These are phyloP conservation scores for Falco rusticolus DNA, from an alignment of 2,797 vertebrate species.

Conservation along the genomic window DNA sequence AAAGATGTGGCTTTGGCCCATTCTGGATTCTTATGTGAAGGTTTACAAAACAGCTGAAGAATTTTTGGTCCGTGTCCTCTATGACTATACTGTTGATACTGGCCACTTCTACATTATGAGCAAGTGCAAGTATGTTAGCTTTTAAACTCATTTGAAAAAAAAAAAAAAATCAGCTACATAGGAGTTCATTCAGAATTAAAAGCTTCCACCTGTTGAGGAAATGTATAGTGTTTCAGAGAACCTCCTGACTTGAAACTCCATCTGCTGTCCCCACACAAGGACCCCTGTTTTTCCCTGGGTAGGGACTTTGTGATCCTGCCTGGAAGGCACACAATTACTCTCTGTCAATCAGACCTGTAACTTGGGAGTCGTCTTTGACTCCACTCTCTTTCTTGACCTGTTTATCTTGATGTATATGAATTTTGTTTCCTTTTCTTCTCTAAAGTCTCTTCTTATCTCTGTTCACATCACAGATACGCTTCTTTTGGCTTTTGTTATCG, in stretches of 20 bases:
- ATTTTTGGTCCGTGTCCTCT: neutral
- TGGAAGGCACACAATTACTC: conserved; percentile 3
- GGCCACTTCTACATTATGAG: neutral
- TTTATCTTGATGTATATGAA: conserved; percentile 13
- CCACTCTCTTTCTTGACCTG: neutral
- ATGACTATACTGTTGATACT: neutral
- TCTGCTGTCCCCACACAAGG: conserved; percentile 16
- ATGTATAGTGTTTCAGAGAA: conserved; percentile 38
- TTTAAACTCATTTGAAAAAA: neutral
- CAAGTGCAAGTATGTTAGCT: neutral
- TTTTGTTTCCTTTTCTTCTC: conserved; percentile 43
- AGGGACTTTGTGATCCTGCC: neutral
- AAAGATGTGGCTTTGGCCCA: neutral
- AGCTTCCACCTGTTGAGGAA: conserved; percentile 17
- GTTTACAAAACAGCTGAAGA: neutral
- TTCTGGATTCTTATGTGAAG: neutral
- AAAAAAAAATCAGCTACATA: neutral
- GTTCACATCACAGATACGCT: neutral
- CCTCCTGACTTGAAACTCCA: neutral
- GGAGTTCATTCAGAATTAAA: conserved; percentile 9
- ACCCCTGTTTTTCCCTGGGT: neutral
- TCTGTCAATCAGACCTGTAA: neutral
- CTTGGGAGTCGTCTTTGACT: neutral
- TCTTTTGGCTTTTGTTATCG: conserved; percentile 33
- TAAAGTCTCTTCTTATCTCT: neutral